A percentile compares a stretch with the other conserved stretches of the same genome.
phyloP scores from a whole-genome alignment of 2,113 vertebrate genomes.

The Semicossyphus pulcher region DNA sequence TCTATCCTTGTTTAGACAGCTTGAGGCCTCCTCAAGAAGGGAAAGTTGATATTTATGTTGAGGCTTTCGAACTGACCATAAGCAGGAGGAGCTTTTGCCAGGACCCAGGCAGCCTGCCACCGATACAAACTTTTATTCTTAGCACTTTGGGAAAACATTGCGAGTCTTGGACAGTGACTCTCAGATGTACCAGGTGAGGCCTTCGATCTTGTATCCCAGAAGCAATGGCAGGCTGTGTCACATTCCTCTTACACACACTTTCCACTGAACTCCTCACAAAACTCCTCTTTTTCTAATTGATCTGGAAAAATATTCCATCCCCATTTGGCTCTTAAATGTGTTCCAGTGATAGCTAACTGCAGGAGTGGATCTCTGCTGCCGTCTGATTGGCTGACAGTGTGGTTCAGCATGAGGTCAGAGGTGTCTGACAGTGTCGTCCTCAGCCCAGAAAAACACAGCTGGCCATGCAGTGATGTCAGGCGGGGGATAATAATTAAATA shows the following conservation, averaged over 20 bases:
- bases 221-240: conserved; percentile 15
- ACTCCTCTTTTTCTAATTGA: conserved; percentile 29
- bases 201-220: background rate
- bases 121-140: conserved; percentile 29
- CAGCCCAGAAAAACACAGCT: conserved; percentile 83
- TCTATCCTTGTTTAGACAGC: conserved; percentile 91
- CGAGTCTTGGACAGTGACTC: conserved; percentile 22
- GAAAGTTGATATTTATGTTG: conserved; percentile 83
- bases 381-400: conserved; percentile 63
- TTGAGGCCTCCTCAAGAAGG: conserved; percentile 85
- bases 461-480: conserved; percentile 77
- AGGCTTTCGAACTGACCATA: conserved; percentile 67
- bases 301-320: conserved; percentile 53
- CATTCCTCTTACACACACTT: conserved; percentile 44
- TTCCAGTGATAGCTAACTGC: conserved; percentile 45
- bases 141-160: background rate
- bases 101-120: conserved; percentile 34
- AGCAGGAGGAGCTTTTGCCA: conserved; percentile 42
- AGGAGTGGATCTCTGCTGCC: conserved; percentile 36
- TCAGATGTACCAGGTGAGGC: conserved; percentile 42
- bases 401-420: conserved; percentile 78
- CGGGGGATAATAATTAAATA: conserved; percentile 75
- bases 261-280: conserved; percentile 36
- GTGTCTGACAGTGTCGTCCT: conserved; percentile 72
- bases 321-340: conserved; percentile 30